Percentiles rank a stretch among this genome's conserved stretches.
Conservation (phyloP, 1,140 invertebrate species). For the Eupeodes corollae region DNA sequence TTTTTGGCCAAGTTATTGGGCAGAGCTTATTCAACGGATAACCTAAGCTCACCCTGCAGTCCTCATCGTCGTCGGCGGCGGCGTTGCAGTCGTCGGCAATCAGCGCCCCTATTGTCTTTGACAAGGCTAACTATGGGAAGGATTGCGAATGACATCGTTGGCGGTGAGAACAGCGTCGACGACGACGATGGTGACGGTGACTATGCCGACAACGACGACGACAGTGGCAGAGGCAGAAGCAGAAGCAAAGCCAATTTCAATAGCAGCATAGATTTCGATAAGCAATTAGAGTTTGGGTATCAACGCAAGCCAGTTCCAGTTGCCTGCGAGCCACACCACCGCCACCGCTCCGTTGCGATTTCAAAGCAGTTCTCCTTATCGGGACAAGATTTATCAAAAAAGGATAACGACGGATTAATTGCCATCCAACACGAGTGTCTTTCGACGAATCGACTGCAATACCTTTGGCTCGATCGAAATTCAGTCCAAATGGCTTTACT, state of each 20-base stretch:
- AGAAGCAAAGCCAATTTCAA: slow-evolving; percentile 3
- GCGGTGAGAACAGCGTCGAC: background rate
- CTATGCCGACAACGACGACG: background rate
- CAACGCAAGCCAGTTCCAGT: background rate
- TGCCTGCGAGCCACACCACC: background rate
- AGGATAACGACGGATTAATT: background rate
- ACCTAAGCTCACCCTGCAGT: slow-evolving; percentile 11
- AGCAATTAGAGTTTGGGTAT: too few species aligned
- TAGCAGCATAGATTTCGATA: background rate
- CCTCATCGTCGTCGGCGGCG: background rate
- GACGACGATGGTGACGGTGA: background rate
- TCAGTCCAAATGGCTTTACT: slow-evolving; percentile 6
- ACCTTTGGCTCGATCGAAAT: slow-evolving; percentile 5
- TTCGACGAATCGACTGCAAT: slow-evolving; percentile 2
- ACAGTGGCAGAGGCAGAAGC: background rate
- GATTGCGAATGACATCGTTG: background rate
- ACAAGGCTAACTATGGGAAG: background rate
- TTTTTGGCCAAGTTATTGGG: slow-evolving; percentile 30
- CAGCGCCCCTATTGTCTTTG: background rate
- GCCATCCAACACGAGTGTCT: background rate
- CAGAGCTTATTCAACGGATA: slow-evolving; percentile 34
- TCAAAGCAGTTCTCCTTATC: slow-evolving; percentile 13
- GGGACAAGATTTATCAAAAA: slow-evolving; percentile 15
- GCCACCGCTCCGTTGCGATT: slow-evolving; percentile 7
- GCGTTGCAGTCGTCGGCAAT: background rate